Percentiles rank a stretch among this genome's conserved stretches.
Conservation (phyloP, 2,888 invertebrate genomes). For the Ichneumon xanthorius region DNA sequence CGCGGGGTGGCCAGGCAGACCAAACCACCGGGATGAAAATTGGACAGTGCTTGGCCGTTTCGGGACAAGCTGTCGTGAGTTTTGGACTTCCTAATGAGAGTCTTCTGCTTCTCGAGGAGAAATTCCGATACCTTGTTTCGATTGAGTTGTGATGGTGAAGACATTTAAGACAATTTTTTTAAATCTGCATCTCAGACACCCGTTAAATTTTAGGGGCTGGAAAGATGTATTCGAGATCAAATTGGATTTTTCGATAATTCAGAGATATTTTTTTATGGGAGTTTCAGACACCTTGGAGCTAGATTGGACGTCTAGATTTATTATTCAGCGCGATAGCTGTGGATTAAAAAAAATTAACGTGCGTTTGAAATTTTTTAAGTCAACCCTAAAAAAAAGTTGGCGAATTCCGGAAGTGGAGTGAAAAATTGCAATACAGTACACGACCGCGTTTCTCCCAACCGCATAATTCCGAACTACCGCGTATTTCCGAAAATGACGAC, state of each 20-base stretch:
- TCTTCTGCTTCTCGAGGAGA: neutral
- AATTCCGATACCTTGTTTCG: neutral
- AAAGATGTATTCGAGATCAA: neutral
- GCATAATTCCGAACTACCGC: no score
- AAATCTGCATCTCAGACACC: neutral
- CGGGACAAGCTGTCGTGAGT: constrained; percentile 19
- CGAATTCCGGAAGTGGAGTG: no score
- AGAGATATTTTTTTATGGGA: neutral
- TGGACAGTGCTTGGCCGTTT: constrained; percentile 53
- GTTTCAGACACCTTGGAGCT: no score
- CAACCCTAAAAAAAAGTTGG: no score
- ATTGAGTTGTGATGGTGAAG: neutral
- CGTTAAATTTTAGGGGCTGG: neutral
- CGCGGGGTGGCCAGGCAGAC: constrained; percentile 8
- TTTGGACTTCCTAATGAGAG: constrained; percentile 21
- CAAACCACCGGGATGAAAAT: constrained; percentile 12
- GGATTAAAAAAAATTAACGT: no score
- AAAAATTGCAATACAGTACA: no score
- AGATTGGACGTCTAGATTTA: neutral
- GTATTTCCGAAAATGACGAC: no score
- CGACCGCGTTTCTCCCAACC: no score
- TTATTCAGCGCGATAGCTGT: no score
- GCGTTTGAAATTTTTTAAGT: no score
- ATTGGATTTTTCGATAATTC: neutral
- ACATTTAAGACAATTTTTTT: neutral